Evolutionary conservation across 64 coral and sea anemone genomes (phyloP).

Genomic region (Montipora sp.): DNA sequence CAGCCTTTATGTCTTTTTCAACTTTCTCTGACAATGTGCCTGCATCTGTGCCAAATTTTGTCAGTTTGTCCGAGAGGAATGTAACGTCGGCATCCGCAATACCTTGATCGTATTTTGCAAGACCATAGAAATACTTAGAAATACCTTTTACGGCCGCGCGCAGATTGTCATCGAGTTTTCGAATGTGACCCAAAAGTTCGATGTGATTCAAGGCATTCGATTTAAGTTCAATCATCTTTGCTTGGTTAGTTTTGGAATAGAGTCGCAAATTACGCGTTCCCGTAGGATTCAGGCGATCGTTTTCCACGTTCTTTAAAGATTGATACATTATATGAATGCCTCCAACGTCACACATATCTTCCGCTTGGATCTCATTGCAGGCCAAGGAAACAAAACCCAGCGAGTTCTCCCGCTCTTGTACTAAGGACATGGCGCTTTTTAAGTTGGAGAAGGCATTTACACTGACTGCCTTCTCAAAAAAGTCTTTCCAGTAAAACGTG

Average conservation of each 20-base stretch:
- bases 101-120: slow-evolving; percentile 67
- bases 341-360: slow-evolving; percentile 50
- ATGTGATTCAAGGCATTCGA: background rate
- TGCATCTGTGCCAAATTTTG: slow-evolving; percentile 30
- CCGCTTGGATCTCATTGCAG: slow-evolving; percentile 28
- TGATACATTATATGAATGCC: slow-evolving; percentile 6
- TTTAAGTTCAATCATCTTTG: slow-evolving; percentile 7
- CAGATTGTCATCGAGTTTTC: slow-evolving; percentile 44
- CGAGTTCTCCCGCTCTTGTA: background rate
- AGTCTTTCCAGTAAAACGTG: slow-evolving; percentile 31
- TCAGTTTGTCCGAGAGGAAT: slow-evolving; percentile 51
- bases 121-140: slow-evolving; percentile 17
- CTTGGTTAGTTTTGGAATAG: slow-evolving; percentile 9
- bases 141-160: slow-evolving; percentile 7
- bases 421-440: background rate
- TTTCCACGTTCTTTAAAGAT: slow-evolving; percentile 25
- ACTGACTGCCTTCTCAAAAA: background rate
- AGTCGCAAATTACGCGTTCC: slow-evolving; percentile 15
- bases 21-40: slow-evolving; percentile 2
- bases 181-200: slow-evolving; percentile 5
- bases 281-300: background rate
- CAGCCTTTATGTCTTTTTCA: slow-evolving; percentile 16
- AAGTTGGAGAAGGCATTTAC: slow-evolving; percentile 6
- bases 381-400: slow-evolving; percentile 6
- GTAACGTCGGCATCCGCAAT: slow-evolving; percentile 55